phyloP scores from a whole-genome alignment of 2,113 vertebrate species.

The Gadus macrocephalus region DNA sequence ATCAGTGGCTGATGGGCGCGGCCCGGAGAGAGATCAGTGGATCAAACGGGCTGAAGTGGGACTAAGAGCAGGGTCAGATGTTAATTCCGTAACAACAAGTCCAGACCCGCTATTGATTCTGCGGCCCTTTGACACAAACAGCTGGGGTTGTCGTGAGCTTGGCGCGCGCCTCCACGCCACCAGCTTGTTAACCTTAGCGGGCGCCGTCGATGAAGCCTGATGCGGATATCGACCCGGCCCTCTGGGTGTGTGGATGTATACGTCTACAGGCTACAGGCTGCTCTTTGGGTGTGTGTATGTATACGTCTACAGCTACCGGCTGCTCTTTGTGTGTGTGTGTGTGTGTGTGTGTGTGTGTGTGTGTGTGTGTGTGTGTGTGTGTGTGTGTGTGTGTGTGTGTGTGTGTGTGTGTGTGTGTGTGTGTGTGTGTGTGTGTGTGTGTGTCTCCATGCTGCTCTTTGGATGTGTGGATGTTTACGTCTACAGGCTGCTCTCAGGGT shows the following conservation, averaged over 20 bases:
- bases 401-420: not conserved
- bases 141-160: conserved; percentile 23
- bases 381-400: not conserved
- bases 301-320: not conserved
- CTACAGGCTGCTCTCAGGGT: not conserved
- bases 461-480: not conserved
- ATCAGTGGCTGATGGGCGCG: no score
- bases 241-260: conserved; percentile 20
- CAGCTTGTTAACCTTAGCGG: conserved; percentile 55
- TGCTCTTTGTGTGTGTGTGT: not conserved
- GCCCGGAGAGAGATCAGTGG: conserved; percentile 13
- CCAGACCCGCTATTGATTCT: conserved; percentile 31
- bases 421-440: conserved; percentile 12
- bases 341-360: not conserved
- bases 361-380: conserved; percentile 11
- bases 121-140: conserved; percentile 41
- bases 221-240: conserved; percentile 50
- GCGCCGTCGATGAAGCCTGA: conserved; percentile 61
- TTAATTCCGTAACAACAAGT: conserved; percentile 36
- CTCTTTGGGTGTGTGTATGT: not conserved
- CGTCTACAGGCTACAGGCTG: not conserved
- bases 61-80: conserved; percentile 8
- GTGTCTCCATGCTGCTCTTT: not conserved
- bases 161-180: conserved; percentile 19
- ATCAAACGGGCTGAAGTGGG: conserved; percentile 5